These are phyloP conservation scores for Alethe castanea DNA, from an alignment of 2,113 vertebrate species.

Conservation along the genomic window DNA sequence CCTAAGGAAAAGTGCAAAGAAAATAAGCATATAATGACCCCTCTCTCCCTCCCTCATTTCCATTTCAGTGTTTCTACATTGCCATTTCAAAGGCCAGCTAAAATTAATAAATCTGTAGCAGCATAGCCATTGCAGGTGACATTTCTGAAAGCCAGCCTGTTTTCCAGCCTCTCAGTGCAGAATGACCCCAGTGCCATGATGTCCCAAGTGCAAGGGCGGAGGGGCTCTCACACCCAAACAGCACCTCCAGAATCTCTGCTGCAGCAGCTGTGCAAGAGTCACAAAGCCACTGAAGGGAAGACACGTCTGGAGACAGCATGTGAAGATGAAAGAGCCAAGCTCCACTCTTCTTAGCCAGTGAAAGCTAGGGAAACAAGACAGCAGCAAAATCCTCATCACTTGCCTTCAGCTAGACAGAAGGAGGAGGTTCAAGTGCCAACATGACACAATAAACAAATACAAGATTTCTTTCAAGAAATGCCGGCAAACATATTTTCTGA, in stretches of 20 bases:
- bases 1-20: not conserved
- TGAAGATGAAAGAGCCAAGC: not conserved
- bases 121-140: rapidly evolving
- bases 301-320: rapidly evolving
- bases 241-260: not conserved
- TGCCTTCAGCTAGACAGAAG: not conserved
- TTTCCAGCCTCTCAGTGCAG: not conserved
- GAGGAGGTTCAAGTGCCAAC: not conserved
- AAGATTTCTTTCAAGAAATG: not conserved
- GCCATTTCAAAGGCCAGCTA: not conserved
- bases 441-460: not conserved
- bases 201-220: rapidly evolving
- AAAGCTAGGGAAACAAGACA: not conserved
- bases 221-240: not conserved
- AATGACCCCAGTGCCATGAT: rapidly evolving
- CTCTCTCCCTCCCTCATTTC: not conserved
- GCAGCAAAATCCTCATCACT: not conserved
- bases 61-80: not conserved
- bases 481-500: not conserved
- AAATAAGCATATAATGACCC: not conserved
- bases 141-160: not conserved
- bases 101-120: not conserved
- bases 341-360: not conserved
- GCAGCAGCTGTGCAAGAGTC: not conserved
- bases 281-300: not conserved